Percentiles rank a stretch among this genome's conserved stretches.
These are phyloP conservation scores for Cancer borealis DNA, from an alignment of 2,888 invertebrate genomes.

Conservation along the genomic window DNA sequence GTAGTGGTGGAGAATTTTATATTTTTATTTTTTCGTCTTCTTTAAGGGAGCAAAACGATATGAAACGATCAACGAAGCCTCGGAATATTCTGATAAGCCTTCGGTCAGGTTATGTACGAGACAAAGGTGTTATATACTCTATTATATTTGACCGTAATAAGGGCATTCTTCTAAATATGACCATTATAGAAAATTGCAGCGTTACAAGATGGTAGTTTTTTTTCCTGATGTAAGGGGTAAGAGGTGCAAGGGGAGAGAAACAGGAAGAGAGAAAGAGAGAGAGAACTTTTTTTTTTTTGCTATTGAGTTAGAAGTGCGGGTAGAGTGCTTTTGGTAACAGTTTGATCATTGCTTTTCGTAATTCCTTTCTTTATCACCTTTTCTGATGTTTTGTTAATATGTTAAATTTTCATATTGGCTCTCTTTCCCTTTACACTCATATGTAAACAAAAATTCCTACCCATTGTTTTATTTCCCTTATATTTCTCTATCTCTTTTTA, in stretches of 20 bases:
- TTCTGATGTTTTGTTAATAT: no score
- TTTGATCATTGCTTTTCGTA: no score
- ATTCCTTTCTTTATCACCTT: no score
- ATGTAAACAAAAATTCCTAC: no score
- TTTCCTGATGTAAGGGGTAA: neutral
- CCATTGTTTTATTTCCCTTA: neutral
- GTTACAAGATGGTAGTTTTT: neutral
- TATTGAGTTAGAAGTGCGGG: neutral
- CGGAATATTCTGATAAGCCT: neutral
- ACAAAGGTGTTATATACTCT: neutral
- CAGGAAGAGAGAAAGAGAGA: neutral
- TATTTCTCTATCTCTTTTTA: neutral
- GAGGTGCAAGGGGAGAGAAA: neutral
- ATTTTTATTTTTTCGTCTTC: neutral
- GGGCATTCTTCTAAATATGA: neutral
- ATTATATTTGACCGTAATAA: conserved; percentile 26
- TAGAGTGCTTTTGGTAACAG: neutral
- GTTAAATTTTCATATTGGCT: no score
- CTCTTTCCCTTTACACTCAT: no score
- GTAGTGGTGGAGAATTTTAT: neutral
- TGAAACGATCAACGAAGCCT: neutral
- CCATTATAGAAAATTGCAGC: neutral
- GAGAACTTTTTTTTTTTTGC: neutral
- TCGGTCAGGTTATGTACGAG: neutral
- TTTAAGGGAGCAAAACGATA: neutral